A percentile compares a stretch with the other conserved stretches of the same genome.
phyloP scores from a whole-genome alignment of 2,797 vertebrate genomes.

The Catostomus latipinnis region DNA sequence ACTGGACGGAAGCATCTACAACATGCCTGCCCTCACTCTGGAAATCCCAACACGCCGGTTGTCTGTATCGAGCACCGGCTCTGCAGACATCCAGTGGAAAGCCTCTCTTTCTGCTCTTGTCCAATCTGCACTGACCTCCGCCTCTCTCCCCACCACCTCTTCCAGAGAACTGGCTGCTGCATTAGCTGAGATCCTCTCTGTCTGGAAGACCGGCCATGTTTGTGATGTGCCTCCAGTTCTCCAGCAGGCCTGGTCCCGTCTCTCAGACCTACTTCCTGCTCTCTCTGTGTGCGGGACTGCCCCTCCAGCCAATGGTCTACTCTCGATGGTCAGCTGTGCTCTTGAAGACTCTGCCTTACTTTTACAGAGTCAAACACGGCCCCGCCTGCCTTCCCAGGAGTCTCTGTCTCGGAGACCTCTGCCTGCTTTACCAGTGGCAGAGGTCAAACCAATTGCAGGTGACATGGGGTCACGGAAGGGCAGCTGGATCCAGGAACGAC shows the following conservation, averaged over 20 bases:
- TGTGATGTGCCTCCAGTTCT: slow-evolving; percentile 76
- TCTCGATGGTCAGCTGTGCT: slow-evolving; percentile 75
- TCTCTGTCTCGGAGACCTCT: slow-evolving; percentile 89
- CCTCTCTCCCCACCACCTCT: slow-evolving; percentile 64
- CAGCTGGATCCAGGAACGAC: slow-evolving; percentile 93
- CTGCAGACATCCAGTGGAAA: slow-evolving; percentile 79
- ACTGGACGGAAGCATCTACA: slow-evolving; percentile 82
- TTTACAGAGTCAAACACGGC: slow-evolving; percentile 79
- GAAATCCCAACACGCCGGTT: slow-evolving; percentile 78
- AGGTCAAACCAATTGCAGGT: slow-evolving; percentile 73
- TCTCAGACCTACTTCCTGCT: slow-evolving; percentile 78
- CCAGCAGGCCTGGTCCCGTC: slow-evolving; percentile 77
- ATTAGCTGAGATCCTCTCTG: slow-evolving; percentile 79
- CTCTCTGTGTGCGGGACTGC: slow-evolving; percentile 69
- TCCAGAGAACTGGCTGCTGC: slow-evolving; percentile 78
- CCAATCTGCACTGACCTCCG: slow-evolving; percentile 70
- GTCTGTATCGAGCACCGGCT: slow-evolving; percentile 80
- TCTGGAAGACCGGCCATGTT: slow-evolving; percentile 77
- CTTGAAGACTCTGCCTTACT: slow-evolving; percentile 78
- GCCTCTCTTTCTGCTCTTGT: slow-evolving; percentile 72
- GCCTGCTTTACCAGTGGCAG: slow-evolving; percentile 84
- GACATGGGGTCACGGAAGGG: slow-evolving; percentile 87
- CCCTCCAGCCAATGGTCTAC: slow-evolving; percentile 74
- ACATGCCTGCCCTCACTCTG: slow-evolving; percentile 81
- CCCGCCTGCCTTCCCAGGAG: slow-evolving; percentile 87